phyloP scores from a whole-genome alignment of 2,797 vertebrate species.

The Myotis myotis region DNA sequence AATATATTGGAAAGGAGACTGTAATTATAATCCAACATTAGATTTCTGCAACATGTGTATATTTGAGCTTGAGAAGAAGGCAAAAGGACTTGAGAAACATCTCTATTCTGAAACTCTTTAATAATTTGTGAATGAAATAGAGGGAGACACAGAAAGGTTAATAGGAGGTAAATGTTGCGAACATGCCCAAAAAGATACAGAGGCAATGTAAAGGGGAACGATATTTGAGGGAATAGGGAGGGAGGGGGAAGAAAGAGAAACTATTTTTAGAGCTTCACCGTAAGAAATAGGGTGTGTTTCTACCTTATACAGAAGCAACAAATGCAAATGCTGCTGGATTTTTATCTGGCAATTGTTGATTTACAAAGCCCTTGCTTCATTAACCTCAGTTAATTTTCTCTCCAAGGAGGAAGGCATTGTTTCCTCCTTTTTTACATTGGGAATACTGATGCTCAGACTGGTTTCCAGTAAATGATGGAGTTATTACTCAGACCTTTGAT shows the following conservation, averaged over 20 bases:
- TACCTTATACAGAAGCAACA: not conserved
- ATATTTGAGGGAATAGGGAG: not conserved
- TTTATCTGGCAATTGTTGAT: not conserved
- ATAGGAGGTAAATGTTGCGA: not conserved
- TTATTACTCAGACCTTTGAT: not conserved
- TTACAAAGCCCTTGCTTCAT: not conserved
- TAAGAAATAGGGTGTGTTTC: not conserved
- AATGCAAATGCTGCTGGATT: not conserved
- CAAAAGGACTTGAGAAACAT: not conserved
- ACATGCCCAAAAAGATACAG: not conserved
- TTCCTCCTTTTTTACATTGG: not conserved
- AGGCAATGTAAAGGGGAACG: not conserved
- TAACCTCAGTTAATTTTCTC: not conserved
- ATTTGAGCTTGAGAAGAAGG: not conserved
- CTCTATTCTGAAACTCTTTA: constrained; percentile 32
- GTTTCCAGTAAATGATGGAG: not conserved
- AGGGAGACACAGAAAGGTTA: not conserved
- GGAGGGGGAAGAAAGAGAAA: not conserved
- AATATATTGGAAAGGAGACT: not conserved
- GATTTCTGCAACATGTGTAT: not conserved
- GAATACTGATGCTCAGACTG: not conserved
- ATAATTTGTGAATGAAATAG: not conserved
- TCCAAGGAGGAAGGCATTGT: not conserved
- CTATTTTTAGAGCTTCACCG: not conserved
- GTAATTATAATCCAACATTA: not conserved